Conservation (phyloP, 2,113 vertebrate genomes). For the Rhabdomys dilectus region DNA sequence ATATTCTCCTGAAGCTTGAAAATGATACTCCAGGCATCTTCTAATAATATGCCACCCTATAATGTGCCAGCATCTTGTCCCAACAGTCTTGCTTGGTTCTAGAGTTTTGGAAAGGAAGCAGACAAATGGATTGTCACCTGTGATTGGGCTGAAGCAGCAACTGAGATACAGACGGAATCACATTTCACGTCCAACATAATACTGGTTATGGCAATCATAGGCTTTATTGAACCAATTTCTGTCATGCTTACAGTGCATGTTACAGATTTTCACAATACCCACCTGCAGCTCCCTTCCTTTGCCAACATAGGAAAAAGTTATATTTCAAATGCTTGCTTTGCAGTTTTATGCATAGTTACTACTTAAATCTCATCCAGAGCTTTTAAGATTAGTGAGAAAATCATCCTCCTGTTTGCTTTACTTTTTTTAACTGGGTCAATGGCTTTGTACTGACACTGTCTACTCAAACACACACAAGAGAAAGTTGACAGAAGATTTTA, state of each 20-base stretch:
- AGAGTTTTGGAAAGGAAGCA: background rate
- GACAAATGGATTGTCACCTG: background rate
- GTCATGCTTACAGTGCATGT: conserved; percentile 50
- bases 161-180: conserved; percentile 48
- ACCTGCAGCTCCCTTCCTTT: conserved; percentile 63
- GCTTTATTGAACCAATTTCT: conserved; percentile 65
- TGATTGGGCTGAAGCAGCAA: background rate
- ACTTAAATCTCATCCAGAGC: conserved; percentile 51
- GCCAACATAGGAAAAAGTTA: conserved; percentile 51
- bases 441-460: background rate
- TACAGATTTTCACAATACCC: conserved; percentile 49
- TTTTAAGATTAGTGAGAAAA: conserved; percentile 66
- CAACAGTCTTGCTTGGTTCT: background rate
- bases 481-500: background rate
- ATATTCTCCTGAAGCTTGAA: background rate
- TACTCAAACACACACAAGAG: background rate
- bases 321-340: conserved; percentile 63
- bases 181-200: conserved; percentile 58
- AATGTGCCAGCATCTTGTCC: background rate
- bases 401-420: background rate
- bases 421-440: conserved; percentile 48
- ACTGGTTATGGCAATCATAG: conserved; percentile 63
- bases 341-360: conserved; percentile 53
- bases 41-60: background rate
- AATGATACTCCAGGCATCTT: background rate